Evolutionary conservation across 2,888 invertebrate species (phyloP).

Genomic region (Drosophila diplacantha): DNA sequence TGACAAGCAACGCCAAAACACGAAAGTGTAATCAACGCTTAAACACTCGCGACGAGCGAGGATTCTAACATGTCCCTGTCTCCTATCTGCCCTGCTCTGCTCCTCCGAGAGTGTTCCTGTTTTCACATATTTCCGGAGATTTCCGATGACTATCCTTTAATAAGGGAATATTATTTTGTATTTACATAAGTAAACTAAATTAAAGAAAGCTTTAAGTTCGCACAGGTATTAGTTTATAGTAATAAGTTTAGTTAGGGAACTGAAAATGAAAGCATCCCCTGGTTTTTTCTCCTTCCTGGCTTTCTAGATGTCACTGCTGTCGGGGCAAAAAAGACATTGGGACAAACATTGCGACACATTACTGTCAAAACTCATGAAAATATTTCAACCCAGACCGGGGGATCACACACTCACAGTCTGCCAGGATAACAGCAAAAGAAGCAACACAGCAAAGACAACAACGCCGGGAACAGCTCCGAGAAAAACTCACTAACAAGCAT

Average conservation of each 20-base stretch:
- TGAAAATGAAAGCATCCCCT: not conserved
- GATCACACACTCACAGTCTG: slow-evolving; percentile 34
- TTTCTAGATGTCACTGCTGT: slow-evolving; percentile 27
- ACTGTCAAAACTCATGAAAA: slow-evolving; percentile 72
- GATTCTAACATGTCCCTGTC: slow-evolving; percentile 53
- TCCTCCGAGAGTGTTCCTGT: slow-evolving; percentile 1
- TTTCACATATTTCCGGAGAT: not conserved
- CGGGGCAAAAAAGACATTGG: slow-evolving; percentile 44
- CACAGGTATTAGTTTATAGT: not conserved
- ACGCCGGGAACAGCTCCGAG: slow-evolving; percentile 47
- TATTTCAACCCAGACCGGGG: slow-evolving; percentile 64
- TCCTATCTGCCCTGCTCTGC: slow-evolving; percentile 14
- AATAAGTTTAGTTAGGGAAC: not conserved
- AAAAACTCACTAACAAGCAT: slow-evolving; percentile 71
- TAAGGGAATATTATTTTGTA: too few species aligned
- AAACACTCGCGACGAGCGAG: slow-evolving; percentile 60
- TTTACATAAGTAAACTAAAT: not conserved
- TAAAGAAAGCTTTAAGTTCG: too few species aligned
- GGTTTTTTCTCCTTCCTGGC: slow-evolving; percentile 3
- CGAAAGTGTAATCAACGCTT: slow-evolving; percentile 73
- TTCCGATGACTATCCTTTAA: too few species aligned
- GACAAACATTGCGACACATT: slow-evolving; percentile 73
- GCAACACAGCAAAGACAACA: slow-evolving; percentile 19
- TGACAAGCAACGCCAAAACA: slow-evolving; percentile 64
- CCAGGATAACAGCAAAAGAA: slow-evolving; percentile 48